Base-by-base conservation (phyloP, 2,797 vertebrate species). In the Rhincodon typus region DNA sequence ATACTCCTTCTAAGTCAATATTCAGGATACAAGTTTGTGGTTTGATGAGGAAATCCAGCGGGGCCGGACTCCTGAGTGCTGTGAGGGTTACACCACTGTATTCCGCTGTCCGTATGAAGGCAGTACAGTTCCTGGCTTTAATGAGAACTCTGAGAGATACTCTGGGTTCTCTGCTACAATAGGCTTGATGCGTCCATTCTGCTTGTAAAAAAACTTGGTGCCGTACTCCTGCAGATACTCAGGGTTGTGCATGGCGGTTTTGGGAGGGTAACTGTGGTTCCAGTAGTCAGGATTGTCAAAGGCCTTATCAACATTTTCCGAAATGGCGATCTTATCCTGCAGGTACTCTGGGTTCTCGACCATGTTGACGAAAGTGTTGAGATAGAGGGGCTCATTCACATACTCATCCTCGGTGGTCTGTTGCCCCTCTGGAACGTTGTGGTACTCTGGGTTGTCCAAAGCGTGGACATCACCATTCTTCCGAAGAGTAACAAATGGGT, bases 231-330 rank as follows among this genome's bases (percentile, higher is more conserved):
- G 98, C 96, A 98, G 97, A 95, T 98, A 98, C 96, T 99, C 98
- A 0, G 99, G 99, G 97, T 99, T 99, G 97, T 99, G 99, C 94
- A 99, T 97, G 95, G 98, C 98, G 95, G 98, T 98, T 96, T 98
- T 98, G 0, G 98, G 98, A 0, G 99, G 99, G 97, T 99, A 98
- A 97, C 99, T 99, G 98, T 99, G 99, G 97, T 99, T 99, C 98
- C 98, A 99, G 97, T 99, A 99, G 96, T 99, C 99, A 34, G 99
- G 99, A 98, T 99, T 99, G 98, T 99, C 99, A 97, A 99, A 99
- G 96, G 98, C 99, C 97, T 99, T 99, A 98, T 98, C 99, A 97
- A 98, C 98, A 97, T 98, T 99, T 97, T 99, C 97, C 0, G 98
- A 98, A 94, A 98, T 97, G 17, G 98, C 97, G 88, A 98, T 97